A percentile compares a stretch with the other conserved stretches of the same genome.
Conservation (phyloP, 2,888 invertebrate genomes). For the Lasiommata megera region DNA sequence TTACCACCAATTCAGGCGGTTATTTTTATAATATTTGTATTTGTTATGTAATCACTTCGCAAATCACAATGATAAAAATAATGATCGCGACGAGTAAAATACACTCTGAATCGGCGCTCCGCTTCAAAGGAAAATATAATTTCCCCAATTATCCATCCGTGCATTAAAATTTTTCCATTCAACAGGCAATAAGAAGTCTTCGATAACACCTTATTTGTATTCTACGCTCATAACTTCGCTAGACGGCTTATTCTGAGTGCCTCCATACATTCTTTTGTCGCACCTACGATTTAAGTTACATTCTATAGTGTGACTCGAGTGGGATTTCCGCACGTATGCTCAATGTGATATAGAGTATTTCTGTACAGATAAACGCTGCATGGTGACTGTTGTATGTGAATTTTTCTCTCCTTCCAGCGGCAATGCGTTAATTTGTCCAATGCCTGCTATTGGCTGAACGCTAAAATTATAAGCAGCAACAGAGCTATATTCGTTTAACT, state of each 20-base stretch:
- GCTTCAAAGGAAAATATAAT: background rate
- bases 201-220: conserved; percentile 59
- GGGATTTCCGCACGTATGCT: conserved; percentile 5
- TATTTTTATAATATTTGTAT: background rate
- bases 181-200: conserved; percentile 42
- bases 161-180: conserved; percentile 32
- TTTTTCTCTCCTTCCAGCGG: no score
- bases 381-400: background rate
- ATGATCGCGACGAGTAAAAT: no score
- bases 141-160: background rate
- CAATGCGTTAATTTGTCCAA: no score
- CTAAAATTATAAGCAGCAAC: no score
- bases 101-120: background rate
- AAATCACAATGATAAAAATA: no score
- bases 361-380: background rate
- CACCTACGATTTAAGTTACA: conserved; percentile 14
- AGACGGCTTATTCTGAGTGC: conserved; percentile 46
- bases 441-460: no score
- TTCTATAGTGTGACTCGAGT: background rate
- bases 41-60: background rate
- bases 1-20: no score
- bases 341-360: conserved; percentile 3
- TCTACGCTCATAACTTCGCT: conserved; percentile 43
- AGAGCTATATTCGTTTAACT: no score
- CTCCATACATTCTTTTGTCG: conserved; percentile 15